phyloP scores from a whole-genome alignment of 2,888 invertebrate genomes.

The Masnerella sp. region DNA sequence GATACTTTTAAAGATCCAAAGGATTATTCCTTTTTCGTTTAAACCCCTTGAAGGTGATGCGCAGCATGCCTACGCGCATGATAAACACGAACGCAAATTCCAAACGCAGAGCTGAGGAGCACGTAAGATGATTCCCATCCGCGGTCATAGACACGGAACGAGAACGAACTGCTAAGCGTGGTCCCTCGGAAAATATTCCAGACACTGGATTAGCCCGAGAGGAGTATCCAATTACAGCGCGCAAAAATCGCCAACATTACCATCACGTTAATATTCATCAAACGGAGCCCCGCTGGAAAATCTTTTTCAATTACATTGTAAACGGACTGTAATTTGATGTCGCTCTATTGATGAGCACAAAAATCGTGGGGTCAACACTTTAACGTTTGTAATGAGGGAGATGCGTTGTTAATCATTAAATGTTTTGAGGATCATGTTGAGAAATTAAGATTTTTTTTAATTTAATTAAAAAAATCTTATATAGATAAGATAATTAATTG shows the following conservation, averaged over 20 bases:
- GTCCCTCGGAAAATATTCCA: slow-evolving; percentile 39
- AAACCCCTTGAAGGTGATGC: not conserved
- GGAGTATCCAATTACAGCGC: slow-evolving; percentile 38
- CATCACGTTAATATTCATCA: slow-evolving; percentile 41
- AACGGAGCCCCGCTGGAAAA: slow-evolving; percentile 7
- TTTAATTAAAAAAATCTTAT: too few species aligned
- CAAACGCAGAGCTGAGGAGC: slow-evolving; percentile 24
- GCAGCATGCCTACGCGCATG: slow-evolving; percentile 21
- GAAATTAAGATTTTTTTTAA: too few species aligned
- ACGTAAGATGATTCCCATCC: slow-evolving; percentile 48
- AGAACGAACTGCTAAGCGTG: slow-evolving; percentile 44
- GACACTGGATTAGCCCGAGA: slow-evolving; percentile 24
- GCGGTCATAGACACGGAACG: slow-evolving; percentile 52
- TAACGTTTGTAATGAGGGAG: too few species aligned
- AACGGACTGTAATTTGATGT: too few species aligned
- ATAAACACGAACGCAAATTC: slow-evolving; percentile 40
- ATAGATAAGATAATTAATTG: too few species aligned
- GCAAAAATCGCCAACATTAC: slow-evolving; percentile 34
- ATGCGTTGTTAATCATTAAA: too few species aligned
- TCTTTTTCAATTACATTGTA: slow-evolving; percentile 38
- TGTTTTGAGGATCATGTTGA: too few species aligned
- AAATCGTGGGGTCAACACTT: too few species aligned
- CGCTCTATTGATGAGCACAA: too few species aligned
- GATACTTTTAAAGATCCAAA: too few species aligned
- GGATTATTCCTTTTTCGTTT: too few species aligned